Percentiles rank a stretch among this genome's conserved stretches.
phyloP scores from a whole-genome alignment of 2,113 vertebrate genomes.

The Sinocyclocheilus grahami region DNA sequence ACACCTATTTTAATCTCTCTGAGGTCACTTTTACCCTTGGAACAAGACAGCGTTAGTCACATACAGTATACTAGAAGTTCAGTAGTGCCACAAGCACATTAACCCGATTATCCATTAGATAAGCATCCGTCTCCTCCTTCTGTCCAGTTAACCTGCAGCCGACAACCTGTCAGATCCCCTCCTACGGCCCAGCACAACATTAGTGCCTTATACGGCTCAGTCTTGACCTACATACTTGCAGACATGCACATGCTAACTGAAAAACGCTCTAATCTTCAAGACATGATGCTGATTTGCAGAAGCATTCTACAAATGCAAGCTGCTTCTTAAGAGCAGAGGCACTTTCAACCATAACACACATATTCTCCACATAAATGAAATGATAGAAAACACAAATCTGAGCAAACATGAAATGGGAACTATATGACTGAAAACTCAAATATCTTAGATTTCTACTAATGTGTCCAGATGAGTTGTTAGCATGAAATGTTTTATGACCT shows the following conservation, averaged over 20 bases:
- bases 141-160: slow-evolving; percentile 59
- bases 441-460: neutral
- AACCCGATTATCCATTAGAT: slow-evolving; percentile 73
- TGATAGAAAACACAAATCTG: neutral
- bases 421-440: neutral
- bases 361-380: neutral
- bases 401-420: neutral
- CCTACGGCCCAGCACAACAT: neutral
- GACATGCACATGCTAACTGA: slow-evolving; percentile 22
- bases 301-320: slow-evolving; percentile 45
- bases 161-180: slow-evolving; percentile 12
- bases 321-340: neutral
- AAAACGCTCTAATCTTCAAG: neutral
- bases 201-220: neutral
- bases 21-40: neutral
- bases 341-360: neutral
- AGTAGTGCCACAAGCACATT: slow-evolving; percentile 51
- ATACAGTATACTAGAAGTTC: neutral
- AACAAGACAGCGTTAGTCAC: neutral
- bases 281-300: slow-evolving; percentile 13
- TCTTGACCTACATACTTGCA: slow-evolving; percentile 40
- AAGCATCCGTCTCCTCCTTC: slow-evolving; percentile 70
- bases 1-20: neutral
- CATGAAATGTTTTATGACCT: neutral
- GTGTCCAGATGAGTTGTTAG: neutral